phyloP scores from a whole-genome alignment of 92 coral and sea anemone genomes.

The Parazoanthus atlanticus region DNA sequence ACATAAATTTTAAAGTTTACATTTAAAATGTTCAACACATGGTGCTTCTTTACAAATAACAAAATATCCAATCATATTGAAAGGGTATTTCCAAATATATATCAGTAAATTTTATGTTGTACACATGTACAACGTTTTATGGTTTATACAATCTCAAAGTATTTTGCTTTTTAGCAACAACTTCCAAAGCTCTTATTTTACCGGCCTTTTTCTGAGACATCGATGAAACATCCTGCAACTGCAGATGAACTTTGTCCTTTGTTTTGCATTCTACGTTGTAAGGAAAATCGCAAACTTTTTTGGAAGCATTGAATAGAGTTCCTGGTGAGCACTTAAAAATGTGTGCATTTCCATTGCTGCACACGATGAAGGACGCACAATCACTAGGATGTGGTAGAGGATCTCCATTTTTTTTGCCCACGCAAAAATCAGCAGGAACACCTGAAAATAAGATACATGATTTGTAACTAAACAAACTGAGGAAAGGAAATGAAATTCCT shows the following conservation, averaged over 20 bases:
- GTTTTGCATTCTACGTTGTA: background rate
- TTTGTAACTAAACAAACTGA: too few species aligned
- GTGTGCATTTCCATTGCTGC: constrained; percentile 2
- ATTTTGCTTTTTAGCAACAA: background rate
- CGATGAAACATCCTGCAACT: background rate
- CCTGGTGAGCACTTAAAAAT: background rate
- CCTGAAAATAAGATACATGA: background rate
- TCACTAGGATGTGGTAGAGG: constrained; percentile 18
- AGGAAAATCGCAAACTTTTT: constrained; percentile 15
- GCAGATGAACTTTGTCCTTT: background rate
- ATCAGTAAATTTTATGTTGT: background rate
- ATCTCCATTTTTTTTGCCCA: background rate
- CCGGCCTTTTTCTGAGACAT: background rate
- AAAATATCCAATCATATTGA: too few species aligned
- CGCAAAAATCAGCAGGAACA: constrained; percentile 26
- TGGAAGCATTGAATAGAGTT: background rate
- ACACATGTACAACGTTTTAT: background rate
- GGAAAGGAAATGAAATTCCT: too few species aligned
- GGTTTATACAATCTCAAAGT: background rate
- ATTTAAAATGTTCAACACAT: too few species aligned
- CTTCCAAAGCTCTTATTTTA: background rate
- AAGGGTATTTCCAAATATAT: too few species aligned
- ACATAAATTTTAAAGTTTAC: too few species aligned
- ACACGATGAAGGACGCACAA: background rate
- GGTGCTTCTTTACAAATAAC: too few species aligned